Conservation (phyloP, 2,888 invertebrate genomes). For the Drosophila diplacantha region DNA sequence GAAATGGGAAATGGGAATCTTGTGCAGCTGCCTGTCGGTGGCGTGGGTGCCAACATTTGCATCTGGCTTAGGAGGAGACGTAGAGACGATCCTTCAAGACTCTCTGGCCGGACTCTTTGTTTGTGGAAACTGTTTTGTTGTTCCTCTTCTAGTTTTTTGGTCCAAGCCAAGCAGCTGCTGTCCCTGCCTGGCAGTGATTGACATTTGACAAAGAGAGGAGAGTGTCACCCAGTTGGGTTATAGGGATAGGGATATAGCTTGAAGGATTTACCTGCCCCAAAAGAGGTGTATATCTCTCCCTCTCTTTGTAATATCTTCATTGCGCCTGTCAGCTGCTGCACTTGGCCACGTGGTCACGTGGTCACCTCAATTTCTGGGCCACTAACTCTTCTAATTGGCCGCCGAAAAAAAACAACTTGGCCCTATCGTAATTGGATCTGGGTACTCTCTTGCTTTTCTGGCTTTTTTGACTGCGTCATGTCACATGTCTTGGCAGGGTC, state of each 20-base stretch:
- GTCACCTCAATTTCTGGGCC: slow-evolving; percentile 52
- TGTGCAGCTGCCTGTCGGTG: slow-evolving; percentile 21
- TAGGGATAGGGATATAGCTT: neutral
- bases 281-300: neutral
- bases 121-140: neutral
- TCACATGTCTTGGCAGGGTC: slow-evolving; percentile 50
- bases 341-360: slow-evolving; percentile 22
- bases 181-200: slow-evolving; percentile 13
- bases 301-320: slow-evolving; percentile 16
- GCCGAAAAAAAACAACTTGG: neutral
- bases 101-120: slow-evolving; percentile 10
- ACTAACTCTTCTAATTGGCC: slow-evolving; percentile 63
- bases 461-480: slow-evolving; percentile 59
- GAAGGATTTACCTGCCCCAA: neutral
- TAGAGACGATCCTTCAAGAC: slow-evolving; percentile 19
- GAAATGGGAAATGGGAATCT: neutral
- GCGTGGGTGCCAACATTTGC: slow-evolving; percentile 36
- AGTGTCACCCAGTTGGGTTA: slow-evolving; percentile 12
- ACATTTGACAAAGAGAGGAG: slow-evolving; percentile 5
- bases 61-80: slow-evolving; percentile 40
- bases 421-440: slow-evolving; percentile 54
- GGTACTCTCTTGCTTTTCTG: slow-evolving; percentile 16
- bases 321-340: slow-evolving; percentile 20
- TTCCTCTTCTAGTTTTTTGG: neutral
- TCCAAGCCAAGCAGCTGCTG: slow-evolving; percentile 11